Percentiles rank a stretch among this genome's conserved stretches.
Evolutionary conservation across 2,113 vertebrate species (phyloP).

Genomic region (Loxodonta africana): DNA sequence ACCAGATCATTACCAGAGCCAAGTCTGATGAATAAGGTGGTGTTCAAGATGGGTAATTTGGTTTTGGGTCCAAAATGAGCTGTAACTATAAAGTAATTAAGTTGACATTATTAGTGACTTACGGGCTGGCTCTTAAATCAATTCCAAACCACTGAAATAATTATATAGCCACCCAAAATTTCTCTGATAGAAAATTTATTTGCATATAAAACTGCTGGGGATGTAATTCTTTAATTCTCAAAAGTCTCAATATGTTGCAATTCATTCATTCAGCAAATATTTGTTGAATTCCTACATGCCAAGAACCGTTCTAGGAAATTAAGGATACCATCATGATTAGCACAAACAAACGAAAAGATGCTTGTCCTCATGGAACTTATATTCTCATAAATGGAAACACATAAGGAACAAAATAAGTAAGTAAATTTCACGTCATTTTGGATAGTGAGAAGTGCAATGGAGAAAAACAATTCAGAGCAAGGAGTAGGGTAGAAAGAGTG

Average conservation of each 20-base stretch:
- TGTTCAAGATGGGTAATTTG: conserved; percentile 78
- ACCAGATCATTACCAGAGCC: conserved; percentile 72
- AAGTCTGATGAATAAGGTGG: conserved; percentile 78
- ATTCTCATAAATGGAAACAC: not conserved
- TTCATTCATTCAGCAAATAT: conserved; percentile 47
- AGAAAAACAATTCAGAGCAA: conserved; percentile 24
- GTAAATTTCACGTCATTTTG: not conserved
- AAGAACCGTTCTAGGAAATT: not conserved
- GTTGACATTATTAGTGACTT: conserved; percentile 83
- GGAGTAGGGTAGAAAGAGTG: not conserved
- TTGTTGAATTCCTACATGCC: conserved; percentile 37
- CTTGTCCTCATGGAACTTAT: not conserved
- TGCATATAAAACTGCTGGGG: conserved; percentile 71
- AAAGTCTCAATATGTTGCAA: conserved; percentile 54
- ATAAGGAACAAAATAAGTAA: conserved; percentile 14
- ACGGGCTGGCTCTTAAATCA: conserved; percentile 82
- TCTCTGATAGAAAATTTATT: conserved; percentile 72
- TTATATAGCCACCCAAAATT: conserved; percentile 70
- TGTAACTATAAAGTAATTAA: conserved; percentile 83
- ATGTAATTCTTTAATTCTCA: conserved; percentile 66
- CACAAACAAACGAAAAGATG: not conserved
- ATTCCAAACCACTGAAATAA: conserved; percentile 79
- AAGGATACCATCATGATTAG: not conserved
- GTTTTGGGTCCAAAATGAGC: conserved; percentile 80
- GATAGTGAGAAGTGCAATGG: not conserved